Evolutionary conservation across 2,113 vertebrate species (phyloP).

Genomic region (Dicaeum eximium): DNA sequence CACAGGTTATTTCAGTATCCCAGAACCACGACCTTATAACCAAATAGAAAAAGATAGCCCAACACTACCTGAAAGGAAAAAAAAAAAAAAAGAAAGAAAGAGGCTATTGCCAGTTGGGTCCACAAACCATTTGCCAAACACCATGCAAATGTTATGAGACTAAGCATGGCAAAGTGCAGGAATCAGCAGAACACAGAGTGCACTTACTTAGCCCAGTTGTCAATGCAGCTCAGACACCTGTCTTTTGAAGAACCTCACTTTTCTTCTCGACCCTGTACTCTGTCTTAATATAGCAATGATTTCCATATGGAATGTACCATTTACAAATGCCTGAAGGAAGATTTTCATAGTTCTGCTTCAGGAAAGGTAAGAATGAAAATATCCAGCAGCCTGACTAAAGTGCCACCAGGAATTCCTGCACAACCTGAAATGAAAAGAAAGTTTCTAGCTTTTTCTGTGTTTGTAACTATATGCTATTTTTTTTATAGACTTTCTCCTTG

Average conservation of each 20-base stretch:
- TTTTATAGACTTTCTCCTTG: neutral
- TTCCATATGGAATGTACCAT: neutral
- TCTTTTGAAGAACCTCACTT: neutral
- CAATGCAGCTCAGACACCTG: neutral
- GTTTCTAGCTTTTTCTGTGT: neutral
- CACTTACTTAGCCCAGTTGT: neutral
- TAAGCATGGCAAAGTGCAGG: neutral
- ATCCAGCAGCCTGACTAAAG: neutral
- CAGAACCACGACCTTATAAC: neutral
- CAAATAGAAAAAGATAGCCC: neutral
- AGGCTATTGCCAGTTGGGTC: too few species aligned
- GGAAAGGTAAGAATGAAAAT: neutral
- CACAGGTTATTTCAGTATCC: neutral
- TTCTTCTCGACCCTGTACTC: neutral
- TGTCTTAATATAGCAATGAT: neutral
- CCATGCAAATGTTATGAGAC: neutral
- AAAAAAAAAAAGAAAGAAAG: neutral
- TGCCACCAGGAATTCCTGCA: neutral
- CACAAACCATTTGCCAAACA: neutral
- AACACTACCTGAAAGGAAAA: neutral
- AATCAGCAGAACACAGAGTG: neutral
- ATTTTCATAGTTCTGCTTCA: neutral
- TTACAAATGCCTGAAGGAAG: neutral
- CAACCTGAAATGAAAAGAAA: neutral
- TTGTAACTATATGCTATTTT: neutral